Evolutionary conservation across 2,113 vertebrate species (phyloP).

Genomic region (Girardinichthys multiradiatus): DNA sequence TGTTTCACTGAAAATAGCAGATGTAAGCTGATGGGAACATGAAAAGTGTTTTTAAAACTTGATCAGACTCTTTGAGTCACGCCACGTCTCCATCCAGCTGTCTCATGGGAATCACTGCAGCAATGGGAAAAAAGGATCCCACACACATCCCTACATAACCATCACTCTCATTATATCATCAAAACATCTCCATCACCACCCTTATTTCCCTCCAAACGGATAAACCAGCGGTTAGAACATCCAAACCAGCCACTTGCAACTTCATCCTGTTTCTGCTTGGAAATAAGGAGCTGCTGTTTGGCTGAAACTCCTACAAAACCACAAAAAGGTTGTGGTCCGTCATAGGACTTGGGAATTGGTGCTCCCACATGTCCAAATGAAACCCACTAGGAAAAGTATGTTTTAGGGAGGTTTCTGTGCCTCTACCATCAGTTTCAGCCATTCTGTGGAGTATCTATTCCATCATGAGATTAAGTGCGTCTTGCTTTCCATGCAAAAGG

Average conservation of each 20-base stretch:
- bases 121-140: constrained; percentile 49
- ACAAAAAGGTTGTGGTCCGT: not conserved
- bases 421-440: too few relatives aligned
- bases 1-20: constrained; percentile 22
- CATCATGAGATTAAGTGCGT: too few relatives aligned
- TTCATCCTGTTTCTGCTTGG: constrained; percentile 3
- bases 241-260: not conserved
- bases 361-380: not conserved
- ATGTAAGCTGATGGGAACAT: not conserved
- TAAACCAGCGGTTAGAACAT: not conserved
- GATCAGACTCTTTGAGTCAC: not conserved
- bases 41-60: too few relatives aligned
- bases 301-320: not conserved
- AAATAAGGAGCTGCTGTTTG: not conserved
- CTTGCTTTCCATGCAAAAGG: too few relatives aligned
- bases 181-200: constrained; percentile 17
- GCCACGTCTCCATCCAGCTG: not conserved
- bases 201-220: not conserved
- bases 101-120: constrained; percentile 72
- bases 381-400: too few relatives aligned
- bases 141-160: constrained; percentile 48
- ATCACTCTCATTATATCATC: constrained; percentile 39
- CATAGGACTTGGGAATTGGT: not conserved
- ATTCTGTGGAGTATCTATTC: too few relatives aligned
- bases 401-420: too few relatives aligned